phyloP scores from a whole-genome alignment of 1,140 invertebrate species.

The Acromyrmex heyeri region DNA sequence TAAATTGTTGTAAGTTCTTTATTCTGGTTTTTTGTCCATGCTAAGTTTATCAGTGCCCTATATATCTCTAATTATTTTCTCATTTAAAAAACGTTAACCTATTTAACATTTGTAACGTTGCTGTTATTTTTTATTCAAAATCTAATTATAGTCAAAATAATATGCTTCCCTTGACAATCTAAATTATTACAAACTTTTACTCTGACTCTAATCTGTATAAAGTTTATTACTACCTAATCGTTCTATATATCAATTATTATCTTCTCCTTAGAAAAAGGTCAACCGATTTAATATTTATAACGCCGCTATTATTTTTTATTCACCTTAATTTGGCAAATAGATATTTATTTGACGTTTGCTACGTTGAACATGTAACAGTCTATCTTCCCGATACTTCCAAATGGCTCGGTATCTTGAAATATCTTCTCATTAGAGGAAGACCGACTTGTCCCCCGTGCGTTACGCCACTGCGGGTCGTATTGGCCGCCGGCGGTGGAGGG shows the following conservation, averaged over 20 bases:
- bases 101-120: too few species aligned
- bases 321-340: neutral
- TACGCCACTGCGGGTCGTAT: conserved; percentile 65
- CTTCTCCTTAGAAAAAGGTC: neutral
- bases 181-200: too few species aligned
- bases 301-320: neutral
- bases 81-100: too few species aligned
- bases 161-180: too few species aligned
- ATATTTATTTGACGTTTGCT: neutral
- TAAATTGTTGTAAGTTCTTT: neutral
- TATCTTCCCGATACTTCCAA: neutral
- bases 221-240: neutral
- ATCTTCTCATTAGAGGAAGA: conserved; percentile 19
- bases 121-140: neutral
- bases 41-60: neutral
- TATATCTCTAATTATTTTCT: neutral
- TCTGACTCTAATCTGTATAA: too few species aligned
- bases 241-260: neutral
- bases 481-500: conserved; percentile 47
- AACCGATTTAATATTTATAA: neutral
- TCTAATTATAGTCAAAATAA: too few species aligned
- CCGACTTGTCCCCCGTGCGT: conserved; percentile 25
- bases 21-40: neutral
- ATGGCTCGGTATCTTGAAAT: neutral
- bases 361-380: neutral